Conservation (phyloP, 2,797 vertebrate species). For the Diplodus sargus region DNA sequence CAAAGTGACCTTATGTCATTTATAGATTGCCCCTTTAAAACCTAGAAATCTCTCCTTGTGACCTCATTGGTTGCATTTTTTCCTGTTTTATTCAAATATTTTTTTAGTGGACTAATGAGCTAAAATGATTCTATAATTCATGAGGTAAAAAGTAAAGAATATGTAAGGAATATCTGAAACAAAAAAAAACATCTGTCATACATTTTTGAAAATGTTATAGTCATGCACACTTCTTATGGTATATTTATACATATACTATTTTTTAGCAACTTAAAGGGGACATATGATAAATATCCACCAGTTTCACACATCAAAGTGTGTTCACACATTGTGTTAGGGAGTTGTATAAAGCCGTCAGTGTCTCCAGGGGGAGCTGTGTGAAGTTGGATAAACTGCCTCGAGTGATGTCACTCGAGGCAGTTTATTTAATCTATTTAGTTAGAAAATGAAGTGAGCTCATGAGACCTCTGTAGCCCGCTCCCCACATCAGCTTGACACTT, state of each 20-base stretch:
- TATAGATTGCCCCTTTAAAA: too few relatives aligned
- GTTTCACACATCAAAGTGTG: conserved; percentile 4
- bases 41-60: too few relatives aligned
- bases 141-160: too few relatives aligned
- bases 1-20: too few relatives aligned
- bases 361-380: not conserved
- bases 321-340: not conserved
- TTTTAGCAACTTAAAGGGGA: not conserved
- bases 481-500: not conserved
- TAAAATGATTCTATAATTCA: too few relatives aligned
- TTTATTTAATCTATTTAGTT: too few relatives aligned
- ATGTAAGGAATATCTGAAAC: too few relatives aligned
- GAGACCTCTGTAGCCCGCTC: not conserved
- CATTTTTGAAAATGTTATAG: too few relatives aligned
- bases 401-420: not conserved
- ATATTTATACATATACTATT: not conserved
- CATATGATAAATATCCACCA: not conserved
- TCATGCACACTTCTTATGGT: not conserved
- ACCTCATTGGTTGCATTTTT: too few relatives aligned
- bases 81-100: too few relatives aligned
- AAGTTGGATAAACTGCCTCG: not conserved
- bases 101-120: too few relatives aligned
- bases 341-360: not conserved
- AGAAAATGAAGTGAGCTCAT: not conserved
- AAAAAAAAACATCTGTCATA: too few relatives aligned